Evolutionary conservation across 2,797 vertebrate genomes (phyloP).

Genomic region (Melanotaenia parkinsoni): DNA sequence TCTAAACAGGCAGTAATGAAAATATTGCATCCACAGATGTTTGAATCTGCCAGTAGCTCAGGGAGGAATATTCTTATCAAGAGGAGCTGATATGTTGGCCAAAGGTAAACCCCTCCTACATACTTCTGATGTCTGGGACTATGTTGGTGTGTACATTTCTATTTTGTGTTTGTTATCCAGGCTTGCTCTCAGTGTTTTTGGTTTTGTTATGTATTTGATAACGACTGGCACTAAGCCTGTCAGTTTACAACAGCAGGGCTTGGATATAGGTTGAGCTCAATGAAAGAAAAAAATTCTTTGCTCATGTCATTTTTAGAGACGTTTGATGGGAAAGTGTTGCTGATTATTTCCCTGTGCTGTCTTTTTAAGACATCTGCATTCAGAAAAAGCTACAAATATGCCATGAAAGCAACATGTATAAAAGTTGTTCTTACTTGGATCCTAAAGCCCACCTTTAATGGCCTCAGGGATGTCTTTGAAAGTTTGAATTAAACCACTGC

Average conservation of each 20-base stretch:
- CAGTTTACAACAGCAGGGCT: conserved; percentile 36
- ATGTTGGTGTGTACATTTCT: conserved; percentile 17
- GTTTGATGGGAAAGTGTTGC: conserved; percentile 9
- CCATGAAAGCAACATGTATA: neutral
- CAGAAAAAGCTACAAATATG: neutral
- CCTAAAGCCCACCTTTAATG: conserved; percentile 2
- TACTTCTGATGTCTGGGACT: conserved; percentile 30
- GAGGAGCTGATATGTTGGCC: conserved; percentile 36
- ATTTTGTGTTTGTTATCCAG: conserved; percentile 18
- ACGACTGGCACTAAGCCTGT: conserved; percentile 46
- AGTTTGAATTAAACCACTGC: conserved; percentile 10
- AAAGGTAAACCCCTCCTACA: conserved; percentile 51
- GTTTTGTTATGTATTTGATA: conserved; percentile 53
- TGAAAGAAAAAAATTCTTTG: conserved; percentile 6
- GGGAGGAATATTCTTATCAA: conserved; percentile 44
- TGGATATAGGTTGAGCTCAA: conserved; percentile 16
- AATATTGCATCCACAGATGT: conserved; percentile 18
- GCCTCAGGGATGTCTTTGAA: conserved; percentile 6
- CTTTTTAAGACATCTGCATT: conserved; percentile 16
- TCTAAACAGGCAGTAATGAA: conserved; percentile 40
- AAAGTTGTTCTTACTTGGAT: conserved; percentile 16
- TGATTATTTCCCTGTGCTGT: conserved; percentile 15
- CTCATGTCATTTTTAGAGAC: conserved; percentile 9
- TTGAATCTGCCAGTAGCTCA: conserved; percentile 31
- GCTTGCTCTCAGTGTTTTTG: conserved; percentile 23